Conservation (phyloP, 2,888 invertebrate species). For the Lingula anatina region DNA sequence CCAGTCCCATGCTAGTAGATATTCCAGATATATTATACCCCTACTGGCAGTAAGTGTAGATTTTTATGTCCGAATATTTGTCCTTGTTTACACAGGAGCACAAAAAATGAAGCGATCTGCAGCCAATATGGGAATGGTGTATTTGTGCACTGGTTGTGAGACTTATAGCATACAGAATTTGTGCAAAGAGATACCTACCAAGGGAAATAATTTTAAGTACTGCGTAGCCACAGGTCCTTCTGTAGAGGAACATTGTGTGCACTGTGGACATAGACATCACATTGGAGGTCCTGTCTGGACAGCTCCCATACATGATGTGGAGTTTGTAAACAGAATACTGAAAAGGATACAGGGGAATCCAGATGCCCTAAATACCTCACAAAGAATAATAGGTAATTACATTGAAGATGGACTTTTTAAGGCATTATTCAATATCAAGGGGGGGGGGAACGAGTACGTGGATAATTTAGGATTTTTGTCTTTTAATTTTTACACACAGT, state of each 20-base stretch:
- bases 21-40: slow-evolving; percentile 88
- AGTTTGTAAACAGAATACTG: slow-evolving; percentile 71
- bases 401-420: slow-evolving; percentile 72
- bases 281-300: slow-evolving; percentile 93
- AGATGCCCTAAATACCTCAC: slow-evolving; percentile 64
- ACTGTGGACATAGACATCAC: slow-evolving; percentile 72
- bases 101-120: slow-evolving; percentile 70
- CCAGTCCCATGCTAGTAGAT: slow-evolving; percentile 85
- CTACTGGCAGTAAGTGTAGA: slow-evolving; percentile 87
- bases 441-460: too few species aligned
- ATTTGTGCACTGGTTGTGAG: slow-evolving; percentile 87
- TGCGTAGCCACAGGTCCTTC: slow-evolving; percentile 67
- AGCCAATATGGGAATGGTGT: slow-evolving; percentile 81
- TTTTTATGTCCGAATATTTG: slow-evolving; percentile 93
- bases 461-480: too few species aligned
- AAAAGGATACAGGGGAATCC: slow-evolving; percentile 24
- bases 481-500: too few species aligned
- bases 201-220: slow-evolving; percentile 56
- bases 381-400: slow-evolving; percentile 68
- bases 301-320: slow-evolving; percentile 72
- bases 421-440: slow-evolving; percentile 59
- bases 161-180: slow-evolving; percentile 72
- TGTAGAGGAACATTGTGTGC: slow-evolving; percentile 64
- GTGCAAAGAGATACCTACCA: slow-evolving; percentile 54
- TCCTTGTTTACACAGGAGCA: slow-evolving; percentile 75